Percentiles rank a stretch among this genome's conserved stretches.
phyloP scores from a whole-genome alignment of 64 coral and sea anemone genomes.

The Porites australiensis region DNA sequence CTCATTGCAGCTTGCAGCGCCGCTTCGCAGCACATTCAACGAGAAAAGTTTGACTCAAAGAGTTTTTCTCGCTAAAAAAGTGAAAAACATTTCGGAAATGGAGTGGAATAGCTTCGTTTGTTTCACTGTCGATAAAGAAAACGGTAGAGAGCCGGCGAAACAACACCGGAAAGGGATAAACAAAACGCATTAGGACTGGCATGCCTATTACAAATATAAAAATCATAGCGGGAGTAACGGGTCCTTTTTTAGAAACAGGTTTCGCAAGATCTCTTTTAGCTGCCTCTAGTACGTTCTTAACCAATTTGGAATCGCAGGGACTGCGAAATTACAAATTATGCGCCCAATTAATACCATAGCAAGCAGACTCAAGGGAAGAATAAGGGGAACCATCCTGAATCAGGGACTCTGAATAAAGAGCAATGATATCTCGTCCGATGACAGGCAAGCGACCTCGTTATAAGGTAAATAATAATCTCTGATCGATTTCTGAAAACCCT shows the following conservation, averaged over 20 bases:
- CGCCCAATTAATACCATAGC: slow-evolving; percentile 70
- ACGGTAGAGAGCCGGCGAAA: no score
- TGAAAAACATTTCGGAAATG: no score
- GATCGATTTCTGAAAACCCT: slow-evolving; percentile 52
- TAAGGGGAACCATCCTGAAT: neutral
- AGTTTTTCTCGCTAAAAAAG: no score
- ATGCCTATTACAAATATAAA: slow-evolving; percentile 7
- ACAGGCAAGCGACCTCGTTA: slow-evolving; percentile 16
- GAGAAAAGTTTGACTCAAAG: no score
- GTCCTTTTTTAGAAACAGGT: slow-evolving; percentile 43
- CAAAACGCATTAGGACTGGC: neutral
- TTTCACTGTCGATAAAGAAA: no score
- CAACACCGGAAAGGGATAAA: no score
- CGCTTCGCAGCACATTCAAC: no score
- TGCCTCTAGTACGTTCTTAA: slow-evolving; percentile 41
- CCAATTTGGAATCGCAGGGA: slow-evolving; percentile 39
- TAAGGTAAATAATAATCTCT: slow-evolving; percentile 5
- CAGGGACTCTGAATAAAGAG: no score
- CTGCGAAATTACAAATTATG: slow-evolving; percentile 59
- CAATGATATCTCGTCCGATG: slow-evolving; percentile 5
- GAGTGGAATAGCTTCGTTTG: no score
- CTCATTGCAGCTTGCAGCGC: no score
- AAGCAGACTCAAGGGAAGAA: slow-evolving; percentile 56
- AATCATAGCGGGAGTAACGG: slow-evolving; percentile 34
- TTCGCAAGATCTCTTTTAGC: slow-evolving; percentile 42